Percentiles rank a stretch among this genome's conserved stretches.
phyloP scores from a whole-genome alignment of 2,888 invertebrate species.

The Phaonia tiefii region DNA sequence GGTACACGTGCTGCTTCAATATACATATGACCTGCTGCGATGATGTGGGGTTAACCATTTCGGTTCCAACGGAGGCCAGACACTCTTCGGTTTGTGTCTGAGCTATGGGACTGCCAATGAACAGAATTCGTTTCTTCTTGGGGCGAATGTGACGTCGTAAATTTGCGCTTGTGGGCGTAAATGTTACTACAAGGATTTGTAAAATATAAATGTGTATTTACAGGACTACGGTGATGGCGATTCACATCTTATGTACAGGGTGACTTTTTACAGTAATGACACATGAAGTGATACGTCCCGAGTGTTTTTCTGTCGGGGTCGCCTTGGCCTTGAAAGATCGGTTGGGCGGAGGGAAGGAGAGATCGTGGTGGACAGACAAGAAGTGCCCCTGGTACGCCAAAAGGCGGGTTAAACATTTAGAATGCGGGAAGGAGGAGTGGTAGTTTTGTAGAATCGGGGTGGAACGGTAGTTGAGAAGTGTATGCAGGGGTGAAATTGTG shows the following conservation, averaged over 20 bases:
- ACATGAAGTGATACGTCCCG: not conserved
- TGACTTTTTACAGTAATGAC: not conserved
- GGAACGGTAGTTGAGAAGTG: constrained; percentile 1
- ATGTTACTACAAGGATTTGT: not conserved
- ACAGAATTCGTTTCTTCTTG: not conserved
- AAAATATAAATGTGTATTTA: not conserved
- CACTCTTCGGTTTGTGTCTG: not conserved
- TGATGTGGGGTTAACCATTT: no score
- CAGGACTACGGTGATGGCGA: not conserved
- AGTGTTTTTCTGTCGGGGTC: not conserved
- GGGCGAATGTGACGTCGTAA: no score
- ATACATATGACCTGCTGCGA: no score
- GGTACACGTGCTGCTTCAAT: no score
- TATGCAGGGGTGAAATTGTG: not conserved
- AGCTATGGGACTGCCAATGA: not conserved
- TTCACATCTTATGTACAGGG: constrained; percentile 11
- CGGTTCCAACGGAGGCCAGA: no score
- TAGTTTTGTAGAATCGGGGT: constrained; percentile 8
- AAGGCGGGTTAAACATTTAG: not conserved
- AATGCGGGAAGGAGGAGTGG: not conserved
- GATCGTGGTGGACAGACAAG: not conserved
- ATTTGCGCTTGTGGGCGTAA: no score
- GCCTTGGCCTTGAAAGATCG: not conserved
- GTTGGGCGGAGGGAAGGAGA: not conserved
- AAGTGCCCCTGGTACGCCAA: not conserved